Conservation (phyloP, 2,888 invertebrate species). For the Trissoscelio sp. region DNA sequence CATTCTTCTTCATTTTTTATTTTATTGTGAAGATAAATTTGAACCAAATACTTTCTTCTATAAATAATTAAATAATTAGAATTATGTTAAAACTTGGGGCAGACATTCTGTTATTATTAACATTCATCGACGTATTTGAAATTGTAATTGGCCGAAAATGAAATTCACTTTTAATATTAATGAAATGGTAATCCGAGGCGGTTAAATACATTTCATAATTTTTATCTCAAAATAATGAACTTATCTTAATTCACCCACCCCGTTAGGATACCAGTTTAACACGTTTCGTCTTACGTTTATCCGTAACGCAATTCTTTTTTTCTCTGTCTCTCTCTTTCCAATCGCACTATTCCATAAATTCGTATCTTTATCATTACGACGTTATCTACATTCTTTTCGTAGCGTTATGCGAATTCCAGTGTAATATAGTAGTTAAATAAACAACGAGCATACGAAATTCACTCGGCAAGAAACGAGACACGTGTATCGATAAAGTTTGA, state of each 20-base stretch:
- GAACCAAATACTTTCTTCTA: no score
- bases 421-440: constrained; percentile 60
- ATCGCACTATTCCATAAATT: constrained; percentile 35
- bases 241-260: constrained; percentile 39
- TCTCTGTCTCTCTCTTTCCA: no score
- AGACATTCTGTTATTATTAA: no score
- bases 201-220: constrained; percentile 2
- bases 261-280: constrained; percentile 35
- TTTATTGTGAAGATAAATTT: no score
- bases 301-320: background rate
- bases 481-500: constrained; percentile 43
- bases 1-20: no score
- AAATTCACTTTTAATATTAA: constrained; percentile 12
- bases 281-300: constrained; percentile 24
- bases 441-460: constrained; percentile 44
- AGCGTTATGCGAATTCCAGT: constrained; percentile 33
- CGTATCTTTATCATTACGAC: constrained; percentile 36
- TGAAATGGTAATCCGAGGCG: constrained; percentile 16
- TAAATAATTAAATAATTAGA: no score
- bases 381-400: constrained; percentile 41
- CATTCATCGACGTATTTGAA: background rate
- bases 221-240: constrained; percentile 30
- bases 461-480: constrained; percentile 43
- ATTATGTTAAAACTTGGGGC: no score
- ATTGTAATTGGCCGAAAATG: background rate